phyloP scores from a whole-genome alignment of 2,888 invertebrate species.

The Agrotis clavis region DNA sequence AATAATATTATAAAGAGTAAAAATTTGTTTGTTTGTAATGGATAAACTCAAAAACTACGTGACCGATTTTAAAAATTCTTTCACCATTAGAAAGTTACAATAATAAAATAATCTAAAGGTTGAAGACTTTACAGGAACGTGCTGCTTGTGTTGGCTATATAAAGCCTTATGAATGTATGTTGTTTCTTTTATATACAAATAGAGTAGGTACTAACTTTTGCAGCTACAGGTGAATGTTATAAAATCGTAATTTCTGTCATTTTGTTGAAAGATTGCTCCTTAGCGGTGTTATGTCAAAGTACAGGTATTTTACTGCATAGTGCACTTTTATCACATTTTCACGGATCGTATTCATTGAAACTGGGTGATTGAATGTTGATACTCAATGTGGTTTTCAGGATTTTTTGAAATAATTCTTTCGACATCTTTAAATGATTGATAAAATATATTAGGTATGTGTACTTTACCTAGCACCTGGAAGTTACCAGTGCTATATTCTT shows the following conservation, averaged over 20 bases:
- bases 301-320: conserved; percentile 23
- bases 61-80: too few relatives aligned
- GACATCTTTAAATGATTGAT: neutral
- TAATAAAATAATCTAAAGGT: neutral
- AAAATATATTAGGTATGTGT: too few relatives aligned
- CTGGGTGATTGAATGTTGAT: neutral
- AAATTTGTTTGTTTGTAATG: too few relatives aligned
- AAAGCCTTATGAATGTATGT: neutral
- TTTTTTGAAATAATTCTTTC: neutral
- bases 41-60: too few relatives aligned
- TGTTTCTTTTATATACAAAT: too few relatives aligned
- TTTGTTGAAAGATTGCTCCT: conserved; percentile 8
- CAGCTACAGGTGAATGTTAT: neutral
- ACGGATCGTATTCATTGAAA: neutral
- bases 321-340: conserved; percentile 18
- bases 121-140: neutral
- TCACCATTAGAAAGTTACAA: too few relatives aligned
- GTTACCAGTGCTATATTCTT: too few relatives aligned
- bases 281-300: neutral
- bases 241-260: neutral
- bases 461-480: too few relatives aligned
- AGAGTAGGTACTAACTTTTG: neutral
- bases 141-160: neutral
- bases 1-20: too few relatives aligned
- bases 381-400: neutral